A percentile compares a stretch with the other conserved stretches of the same genome.
Conservation (phyloP, 2,797 vertebrate genomes). For the Gambelia wislizenii region DNA sequence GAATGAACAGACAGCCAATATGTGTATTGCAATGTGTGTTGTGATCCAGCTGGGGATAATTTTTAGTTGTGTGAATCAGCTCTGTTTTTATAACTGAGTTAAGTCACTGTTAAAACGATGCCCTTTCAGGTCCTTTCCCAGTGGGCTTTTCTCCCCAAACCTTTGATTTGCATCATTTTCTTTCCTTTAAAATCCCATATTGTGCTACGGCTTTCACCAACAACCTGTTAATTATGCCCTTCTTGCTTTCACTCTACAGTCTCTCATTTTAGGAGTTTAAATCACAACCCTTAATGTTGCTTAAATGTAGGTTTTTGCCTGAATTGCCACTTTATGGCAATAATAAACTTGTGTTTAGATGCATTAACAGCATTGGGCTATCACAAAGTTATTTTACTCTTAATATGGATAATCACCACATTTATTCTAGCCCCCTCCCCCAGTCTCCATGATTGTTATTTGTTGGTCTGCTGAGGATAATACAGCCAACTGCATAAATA, state of each 20-base stretch:
- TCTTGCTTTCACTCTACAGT: slow-evolving; percentile 43
- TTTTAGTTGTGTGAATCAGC: background rate
- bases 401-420: slow-evolving; percentile 22
- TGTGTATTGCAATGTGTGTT: too few relatives aligned
- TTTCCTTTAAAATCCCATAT: slow-evolving; percentile 12
- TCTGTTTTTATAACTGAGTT: slow-evolving; percentile 22
- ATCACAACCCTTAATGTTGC: slow-evolving; percentile 41
- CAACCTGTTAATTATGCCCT: slow-evolving; percentile 73
- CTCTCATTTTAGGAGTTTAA: slow-evolving; percentile 56
- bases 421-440: slow-evolving; percentile 15
- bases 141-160: slow-evolving; percentile 21
- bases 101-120: slow-evolving; percentile 36
- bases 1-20: background rate
- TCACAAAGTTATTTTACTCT: slow-evolving; percentile 31
- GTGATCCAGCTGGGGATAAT: background rate
- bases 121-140: slow-evolving; percentile 14
- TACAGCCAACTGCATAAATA: slow-evolving; percentile 24
- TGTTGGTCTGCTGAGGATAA: slow-evolving; percentile 36
- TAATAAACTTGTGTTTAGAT: slow-evolving; percentile 53
- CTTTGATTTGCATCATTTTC: slow-evolving; percentile 25
- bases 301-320: slow-evolving; percentile 46
- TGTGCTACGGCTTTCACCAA: slow-evolving; percentile 39
- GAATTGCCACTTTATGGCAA: slow-evolving; percentile 58
- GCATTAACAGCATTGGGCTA: slow-evolving; percentile 33
- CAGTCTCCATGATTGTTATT: slow-evolving; percentile 4